These are phyloP conservation scores for Carassius gibelio DNA, from an alignment of 2,113 vertebrate species.

Conservation along the genomic window DNA sequence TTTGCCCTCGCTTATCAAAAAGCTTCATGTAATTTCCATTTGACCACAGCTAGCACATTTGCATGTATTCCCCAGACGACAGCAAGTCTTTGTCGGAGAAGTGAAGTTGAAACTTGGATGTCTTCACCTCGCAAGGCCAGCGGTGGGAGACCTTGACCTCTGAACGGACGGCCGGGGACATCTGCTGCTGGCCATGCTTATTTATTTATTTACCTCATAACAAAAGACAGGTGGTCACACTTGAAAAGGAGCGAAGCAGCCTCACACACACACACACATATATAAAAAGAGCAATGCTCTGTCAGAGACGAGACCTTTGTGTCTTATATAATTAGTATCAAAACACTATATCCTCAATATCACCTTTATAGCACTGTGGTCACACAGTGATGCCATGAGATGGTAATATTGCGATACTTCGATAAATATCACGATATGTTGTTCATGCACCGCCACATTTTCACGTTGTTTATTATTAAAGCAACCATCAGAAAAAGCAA, in stretches of 20 bases:
- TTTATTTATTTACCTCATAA: slow-evolving; percentile 83
- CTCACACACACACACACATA: slow-evolving; percentile 70
- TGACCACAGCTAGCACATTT: slow-evolving; percentile 56
- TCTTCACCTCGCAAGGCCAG: slow-evolving; percentile 80
- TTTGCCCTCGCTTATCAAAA: slow-evolving; percentile 67
- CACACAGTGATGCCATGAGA: background rate
- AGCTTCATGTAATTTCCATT: slow-evolving; percentile 60
- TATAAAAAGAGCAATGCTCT: slow-evolving; percentile 50
- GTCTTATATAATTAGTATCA: slow-evolving; percentile 51
- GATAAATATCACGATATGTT: background rate
- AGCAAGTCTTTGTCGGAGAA: slow-evolving; percentile 72
- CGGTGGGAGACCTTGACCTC: slow-evolving; percentile 85
- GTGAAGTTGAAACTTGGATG: slow-evolving; percentile 78
- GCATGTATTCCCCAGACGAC: slow-evolving; percentile 62
- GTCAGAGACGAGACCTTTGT: slow-evolving; percentile 46
- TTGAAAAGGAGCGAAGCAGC: slow-evolving; percentile 75
- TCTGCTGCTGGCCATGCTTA: slow-evolving; percentile 78
- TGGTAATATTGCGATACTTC: background rate
- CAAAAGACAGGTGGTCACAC: slow-evolving; percentile 86
- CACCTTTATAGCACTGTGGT: slow-evolving; percentile 14
- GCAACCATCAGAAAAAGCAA: too few relatives aligned
- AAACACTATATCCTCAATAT: slow-evolving; percentile 9
- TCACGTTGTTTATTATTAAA: background rate
- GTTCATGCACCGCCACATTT: background rate
- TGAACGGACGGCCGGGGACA: slow-evolving; percentile 80